Evolutionary conservation across 1,140 invertebrate genomes (phyloP).

Genomic region (Fopius arisanus): DNA sequence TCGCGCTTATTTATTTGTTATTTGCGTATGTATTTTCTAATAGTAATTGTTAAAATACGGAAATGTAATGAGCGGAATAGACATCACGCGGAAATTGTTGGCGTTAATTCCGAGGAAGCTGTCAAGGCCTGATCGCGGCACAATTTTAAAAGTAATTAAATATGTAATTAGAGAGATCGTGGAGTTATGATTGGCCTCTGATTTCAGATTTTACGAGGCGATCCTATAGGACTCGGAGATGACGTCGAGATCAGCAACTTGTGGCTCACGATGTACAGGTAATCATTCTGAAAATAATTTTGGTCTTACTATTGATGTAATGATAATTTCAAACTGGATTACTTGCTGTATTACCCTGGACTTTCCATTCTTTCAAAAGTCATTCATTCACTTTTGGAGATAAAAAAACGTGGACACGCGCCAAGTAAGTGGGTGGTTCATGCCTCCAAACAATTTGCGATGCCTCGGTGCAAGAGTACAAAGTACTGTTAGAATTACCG

Average conservation of each 20-base stretch:
- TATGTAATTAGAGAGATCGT: neutral
- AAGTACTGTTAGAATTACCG: conserved; percentile 46
- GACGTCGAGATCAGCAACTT: neutral
- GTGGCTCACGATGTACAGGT: neutral
- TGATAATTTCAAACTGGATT: no score
- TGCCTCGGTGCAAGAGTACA: conserved; percentile 29
- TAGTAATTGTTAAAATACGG: no score
- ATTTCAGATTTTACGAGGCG: conserved; percentile 5
- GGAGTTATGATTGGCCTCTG: neutral
- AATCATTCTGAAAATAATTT: neutral
- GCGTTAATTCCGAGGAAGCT: neutral
- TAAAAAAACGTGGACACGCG: neutral
- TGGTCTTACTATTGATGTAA: no score
- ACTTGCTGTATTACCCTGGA: no score
- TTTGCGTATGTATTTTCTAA: no score
- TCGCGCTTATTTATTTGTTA: no score
- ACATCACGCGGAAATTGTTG: neutral
- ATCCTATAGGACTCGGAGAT: conserved; percentile 4
- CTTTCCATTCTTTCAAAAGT: no score
- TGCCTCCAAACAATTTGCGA: conserved; percentile 8
- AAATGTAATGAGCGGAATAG: neutral
- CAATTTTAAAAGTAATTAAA: neutral
- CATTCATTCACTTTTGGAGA: neutral
- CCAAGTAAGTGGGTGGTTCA: neutral
- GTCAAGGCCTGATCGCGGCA: neutral